phyloP scores from a whole-genome alignment of 2,113 vertebrate species.

The Atrichornis clamosus region DNA sequence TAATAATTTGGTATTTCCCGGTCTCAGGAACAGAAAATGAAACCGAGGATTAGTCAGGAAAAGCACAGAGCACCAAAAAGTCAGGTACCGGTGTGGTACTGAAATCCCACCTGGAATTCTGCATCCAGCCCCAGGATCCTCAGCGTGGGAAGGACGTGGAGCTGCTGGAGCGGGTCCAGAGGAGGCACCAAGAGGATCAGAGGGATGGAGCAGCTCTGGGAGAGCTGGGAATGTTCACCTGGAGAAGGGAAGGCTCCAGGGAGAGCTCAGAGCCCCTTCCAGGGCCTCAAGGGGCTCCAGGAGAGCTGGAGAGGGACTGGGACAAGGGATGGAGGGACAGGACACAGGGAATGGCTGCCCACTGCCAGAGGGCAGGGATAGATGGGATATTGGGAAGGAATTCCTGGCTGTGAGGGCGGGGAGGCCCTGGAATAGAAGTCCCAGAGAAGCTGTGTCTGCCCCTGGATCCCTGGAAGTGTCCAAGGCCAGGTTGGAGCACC shows the following conservation, averaged over 20 bases:
- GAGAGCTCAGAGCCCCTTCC: neutral
- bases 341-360: neutral
- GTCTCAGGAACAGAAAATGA: neutral
- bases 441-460: neutral
- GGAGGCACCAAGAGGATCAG: neutral
- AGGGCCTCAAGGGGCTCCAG: neutral
- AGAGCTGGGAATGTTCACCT: neutral
- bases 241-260: neutral
- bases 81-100: too few species aligned
- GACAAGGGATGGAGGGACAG: neutral
- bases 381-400: neutral
- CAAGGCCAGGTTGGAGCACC: too few species aligned
- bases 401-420: neutral
- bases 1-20: neutral
- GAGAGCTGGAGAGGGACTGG: neutral
- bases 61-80: neutral
- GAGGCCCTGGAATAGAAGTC: neutral
- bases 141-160: neutral
- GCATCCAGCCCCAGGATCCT: neutral
- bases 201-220: neutral
- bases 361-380: neutral
- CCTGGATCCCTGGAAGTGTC: too few species aligned
- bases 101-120: neutral
- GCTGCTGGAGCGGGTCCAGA: neutral
- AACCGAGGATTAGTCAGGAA: neutral